Evolutionary conservation across 1,140 invertebrate species (phyloP), one percentile per base, ranked within the genome.

Genomic region (Papilio polyxenes): DNA sequence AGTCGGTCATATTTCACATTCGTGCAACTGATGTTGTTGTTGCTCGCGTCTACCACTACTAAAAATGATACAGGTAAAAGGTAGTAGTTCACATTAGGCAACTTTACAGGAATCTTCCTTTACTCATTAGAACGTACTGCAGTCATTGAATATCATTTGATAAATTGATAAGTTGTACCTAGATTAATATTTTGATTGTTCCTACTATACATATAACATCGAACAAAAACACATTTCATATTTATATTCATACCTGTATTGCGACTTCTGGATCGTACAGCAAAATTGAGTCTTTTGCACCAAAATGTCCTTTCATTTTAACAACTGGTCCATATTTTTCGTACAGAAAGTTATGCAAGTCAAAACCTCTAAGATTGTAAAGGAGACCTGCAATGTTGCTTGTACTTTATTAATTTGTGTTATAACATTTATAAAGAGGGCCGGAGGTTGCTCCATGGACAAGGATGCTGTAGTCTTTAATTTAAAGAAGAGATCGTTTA

Each of bases 241-340:
- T 31, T 31, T 31, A 31, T 31, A 69, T 65, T 72, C 62, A 80
- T 79, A 86, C 85, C 48, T 83, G 74, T 72, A 81, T 81, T 17
- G 69, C 62, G 15, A 75, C 11, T 59, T 86, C 85, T 49, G 85
- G 74, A 44, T 86, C 82, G 65, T 74, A 86, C 8, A 86, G 20
- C 10, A 82, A 44, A 11, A 83, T 51, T 0, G 81, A 53, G n/a
- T 51, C 44, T 2, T 75, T 75, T 20, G 48, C 53, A 15, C 85
- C 83, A 51, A 86, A 77, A 31, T 77, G n/a, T 69, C 69, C 69
- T n/a, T 82, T 79, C 0, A 86, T 49, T 59, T 76, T 81, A 31
- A 82, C 81, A 69, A 86, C 83, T 13, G 83, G 82, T 69, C 85
- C 85, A 44, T 84, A 86, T 9, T 13, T 65, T 53, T 83, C 40